These are phyloP conservation scores for Kobus ellipsiprymnus DNA, from an alignment of 2,113 vertebrate species.

Conservation along the genomic window DNA sequence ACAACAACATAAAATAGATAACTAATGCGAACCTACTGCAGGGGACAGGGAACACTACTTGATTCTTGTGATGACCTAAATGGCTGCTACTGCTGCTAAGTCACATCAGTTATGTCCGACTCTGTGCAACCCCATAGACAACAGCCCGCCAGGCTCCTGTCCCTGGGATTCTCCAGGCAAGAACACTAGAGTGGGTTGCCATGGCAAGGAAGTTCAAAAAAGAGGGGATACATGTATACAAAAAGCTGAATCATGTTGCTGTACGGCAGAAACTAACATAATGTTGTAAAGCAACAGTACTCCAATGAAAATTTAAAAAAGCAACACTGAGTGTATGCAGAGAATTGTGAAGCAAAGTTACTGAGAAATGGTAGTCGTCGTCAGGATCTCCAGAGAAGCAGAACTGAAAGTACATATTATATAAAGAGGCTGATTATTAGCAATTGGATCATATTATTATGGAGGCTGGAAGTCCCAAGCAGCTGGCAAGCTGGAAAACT, in stretches of 20 bases:
- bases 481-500: not conserved
- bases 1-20: not conserved
- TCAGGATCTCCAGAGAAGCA: not conserved
- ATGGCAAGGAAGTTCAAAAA: not conserved
- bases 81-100: too few species aligned
- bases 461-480: not conserved
- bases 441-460: not conserved
- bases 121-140: too few species aligned
- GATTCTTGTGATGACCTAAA: not conserved
- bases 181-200: too few species aligned
- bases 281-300: not conserved
- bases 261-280: not conserved
- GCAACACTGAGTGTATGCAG: not conserved
- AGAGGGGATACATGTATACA: not conserved
- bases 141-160: too few species aligned
- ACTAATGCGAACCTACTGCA: not conserved
- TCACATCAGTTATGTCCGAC: too few species aligned
- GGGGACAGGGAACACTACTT: not conserved
- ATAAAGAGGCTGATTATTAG: not conserved
- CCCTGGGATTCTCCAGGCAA: too few species aligned
- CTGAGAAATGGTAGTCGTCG: not conserved
- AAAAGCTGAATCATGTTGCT: not conserved
- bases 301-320: not conserved
- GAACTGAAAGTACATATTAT: not conserved
- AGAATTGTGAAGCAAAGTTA: not conserved